These are phyloP conservation scores for Physeter macrocephalus DNA, from an alignment of 2,113 vertebrate species.

Conservation along the genomic window DNA sequence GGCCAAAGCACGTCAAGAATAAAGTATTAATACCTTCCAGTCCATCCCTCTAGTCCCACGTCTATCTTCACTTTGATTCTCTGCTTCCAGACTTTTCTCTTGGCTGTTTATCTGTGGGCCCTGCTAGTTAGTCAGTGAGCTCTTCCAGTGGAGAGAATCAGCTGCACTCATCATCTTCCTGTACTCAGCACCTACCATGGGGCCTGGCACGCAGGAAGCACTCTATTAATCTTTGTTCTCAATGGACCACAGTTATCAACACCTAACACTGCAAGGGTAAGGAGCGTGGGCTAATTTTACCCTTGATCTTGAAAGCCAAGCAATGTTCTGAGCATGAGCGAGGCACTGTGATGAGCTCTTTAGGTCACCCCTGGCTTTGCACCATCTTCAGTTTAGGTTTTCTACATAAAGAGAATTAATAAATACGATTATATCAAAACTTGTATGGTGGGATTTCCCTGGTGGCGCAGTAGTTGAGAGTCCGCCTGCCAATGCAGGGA, in stretches of 20 bases:
- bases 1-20: neutral
- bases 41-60: neutral
- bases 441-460: too few relatives aligned
- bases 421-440: neutral
- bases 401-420: neutral
- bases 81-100: neutral
- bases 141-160: neutral
- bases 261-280: accelerated
- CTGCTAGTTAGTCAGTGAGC: neutral
- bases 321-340: neutral
- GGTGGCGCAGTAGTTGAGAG: too few relatives aligned
- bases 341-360: neutral
- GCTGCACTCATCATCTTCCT: accelerated
- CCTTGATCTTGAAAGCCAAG: neutral
- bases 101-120: neutral
- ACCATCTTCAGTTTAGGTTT: neutral
- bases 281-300: neutral
- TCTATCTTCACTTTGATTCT: neutral
- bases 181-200: accelerated
- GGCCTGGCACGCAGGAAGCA: accelerated
- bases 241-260: accelerated
- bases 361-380: neutral
- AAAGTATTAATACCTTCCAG: accelerated
- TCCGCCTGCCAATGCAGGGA: too few relatives aligned
- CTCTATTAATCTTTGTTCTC: accelerated